A percentile compares a stretch with the other conserved stretches of the same genome.
Evolutionary conservation across 2,888 invertebrate genomes (phyloP).

Genomic region (Polyploca ridens): DNA sequence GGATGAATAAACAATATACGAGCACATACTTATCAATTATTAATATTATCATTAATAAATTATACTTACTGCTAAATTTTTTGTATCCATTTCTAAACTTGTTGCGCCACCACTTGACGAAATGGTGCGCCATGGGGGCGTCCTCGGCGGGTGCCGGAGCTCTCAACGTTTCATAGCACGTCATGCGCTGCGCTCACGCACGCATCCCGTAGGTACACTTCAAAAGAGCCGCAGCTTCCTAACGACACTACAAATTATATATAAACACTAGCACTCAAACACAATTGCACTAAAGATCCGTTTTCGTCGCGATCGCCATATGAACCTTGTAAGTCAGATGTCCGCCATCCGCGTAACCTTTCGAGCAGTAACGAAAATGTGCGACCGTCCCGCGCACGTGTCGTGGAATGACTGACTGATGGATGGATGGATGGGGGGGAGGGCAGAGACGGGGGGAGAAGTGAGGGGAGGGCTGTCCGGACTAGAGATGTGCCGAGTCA

Average conservation of each 20-base stretch:
- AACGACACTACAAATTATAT: slow-evolving; percentile 58
- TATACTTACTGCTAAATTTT: slow-evolving; percentile 88
- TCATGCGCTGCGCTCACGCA: slow-evolving; percentile 85
- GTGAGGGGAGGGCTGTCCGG: slow-evolving; percentile 42
- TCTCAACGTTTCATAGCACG: slow-evolving; percentile 85
- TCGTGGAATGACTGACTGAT: slow-evolving; percentile 59
- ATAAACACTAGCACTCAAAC: slow-evolving; percentile 68
- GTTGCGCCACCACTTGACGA: slow-evolving; percentile 91
- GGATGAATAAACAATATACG: background rate
- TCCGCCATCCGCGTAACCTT: slow-evolving; percentile 78
- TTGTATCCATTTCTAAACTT: slow-evolving; percentile 90
- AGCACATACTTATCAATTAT: background rate
- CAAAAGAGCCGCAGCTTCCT: slow-evolving; percentile 77
- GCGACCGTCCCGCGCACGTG: slow-evolving; percentile 64
- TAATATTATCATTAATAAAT: background rate
- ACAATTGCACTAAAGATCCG: slow-evolving; percentile 51
- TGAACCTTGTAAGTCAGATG: slow-evolving; percentile 78
- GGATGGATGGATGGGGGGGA: slow-evolving; percentile 66
- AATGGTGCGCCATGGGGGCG: slow-evolving; percentile 89
- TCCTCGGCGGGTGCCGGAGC: slow-evolving; percentile 82
- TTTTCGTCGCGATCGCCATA: slow-evolving; percentile 50
- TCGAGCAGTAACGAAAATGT: slow-evolving; percentile 45
- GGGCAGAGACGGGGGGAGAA: slow-evolving; percentile 44
- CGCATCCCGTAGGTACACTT: slow-evolving; percentile 77
- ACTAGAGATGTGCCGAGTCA: slow-evolving; percentile 46